Evolutionary conservation across 2,888 invertebrate species (phyloP), one percentile per base, ranked within the genome.

Genomic region (Drosophila kanekoi): DNA sequence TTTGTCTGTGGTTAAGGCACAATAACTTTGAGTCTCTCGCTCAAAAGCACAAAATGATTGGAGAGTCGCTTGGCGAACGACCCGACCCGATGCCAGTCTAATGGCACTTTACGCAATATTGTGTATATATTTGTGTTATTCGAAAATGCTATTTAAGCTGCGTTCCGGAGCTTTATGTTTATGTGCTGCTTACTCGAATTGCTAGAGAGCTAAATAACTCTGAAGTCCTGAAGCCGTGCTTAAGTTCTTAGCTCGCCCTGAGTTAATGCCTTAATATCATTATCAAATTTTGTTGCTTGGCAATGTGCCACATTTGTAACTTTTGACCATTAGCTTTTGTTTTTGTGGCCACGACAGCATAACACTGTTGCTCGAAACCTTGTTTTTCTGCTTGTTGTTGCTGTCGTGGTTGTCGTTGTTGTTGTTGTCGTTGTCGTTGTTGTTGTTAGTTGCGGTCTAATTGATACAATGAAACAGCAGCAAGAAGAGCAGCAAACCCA

Each of bases 291-390:
- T 58, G 57, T 54, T 60, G 52, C 41, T 63, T 65, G 65, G 60
- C 44, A 48, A 53, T 70, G 51, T 71, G 72, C 52, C 73, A 69
- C 62, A 74, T 79, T 77, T 71, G 80, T 71, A 81, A 81, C 77
- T 87, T 87, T 77, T 79, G 86, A 86, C 86, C 83, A 87, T 85
- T 79, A 85, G 83, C 80, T 87, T 81, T 79, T 85, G 86, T 81
- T 85, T 81, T 74, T 82, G 83, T 72, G 80, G 87, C 68, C 64
- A 67, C 53, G 56, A 51, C 52, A 49, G 53, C 44, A 78, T 52
- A 62, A 70, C 70, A 79, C 70, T 75, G 68, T 86, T 80, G 83
- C 70, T 61, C 8, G 9, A 67, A 28, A 18, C 48, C 35, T 40
- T 44, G 33, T 43, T 53, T 14, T 40, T 23, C 62, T 38, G 9